Evolutionary conservation across 2,113 vertebrate genomes (phyloP), one percentile per base, ranked within the genome.

Genomic region (Charina bottae): DNA sequence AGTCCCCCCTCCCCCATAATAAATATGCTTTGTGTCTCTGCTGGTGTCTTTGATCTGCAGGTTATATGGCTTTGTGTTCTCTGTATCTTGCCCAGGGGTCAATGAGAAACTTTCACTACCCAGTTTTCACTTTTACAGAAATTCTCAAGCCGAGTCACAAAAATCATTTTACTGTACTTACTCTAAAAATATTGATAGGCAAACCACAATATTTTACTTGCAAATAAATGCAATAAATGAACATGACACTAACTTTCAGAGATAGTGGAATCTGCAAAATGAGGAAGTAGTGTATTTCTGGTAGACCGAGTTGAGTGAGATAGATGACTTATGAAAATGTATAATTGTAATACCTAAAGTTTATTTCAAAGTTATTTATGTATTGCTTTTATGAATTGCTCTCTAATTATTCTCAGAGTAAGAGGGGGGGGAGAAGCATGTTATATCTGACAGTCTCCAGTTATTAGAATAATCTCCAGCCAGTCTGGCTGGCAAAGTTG

Each of bases 51-150:
- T 93, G 33, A 89, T 58, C 17, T 90, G 0, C 83, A 2, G n/a
- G 17, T 72, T 93, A 55, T 46, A 46, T 26, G 84, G 83, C 60
- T 90, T 92, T 68, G 83, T 58, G 24, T 90, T 92, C 37, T 58
- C 49, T 33, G 46, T 53, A 91, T 91, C 49, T 46, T 87, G 53
- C 58, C 78, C 53, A 87, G 87, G 87, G 53, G 62, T 87, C 85
- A 91, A 12, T 46, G 62, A 56, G 26, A 56, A 68, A 83, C 68
- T 88, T 88, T 92, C 37, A 83, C 46, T 59, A 33, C 46, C 8
- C 28, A 60, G 42, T 88, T 92, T 83, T 92, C 55, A 46, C 55
- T 83, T 92, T 92, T 42, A 24, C 55, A 49, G 17, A 26, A 59
- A 78, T 83, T 83, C 62, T 68, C 49, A 17, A 78, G 64, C 55